Evolutionary conservation across 1,140 invertebrate genomes (phyloP), one percentile per base, ranked within the genome.

Genomic region (Bombus consobrinus): DNA sequence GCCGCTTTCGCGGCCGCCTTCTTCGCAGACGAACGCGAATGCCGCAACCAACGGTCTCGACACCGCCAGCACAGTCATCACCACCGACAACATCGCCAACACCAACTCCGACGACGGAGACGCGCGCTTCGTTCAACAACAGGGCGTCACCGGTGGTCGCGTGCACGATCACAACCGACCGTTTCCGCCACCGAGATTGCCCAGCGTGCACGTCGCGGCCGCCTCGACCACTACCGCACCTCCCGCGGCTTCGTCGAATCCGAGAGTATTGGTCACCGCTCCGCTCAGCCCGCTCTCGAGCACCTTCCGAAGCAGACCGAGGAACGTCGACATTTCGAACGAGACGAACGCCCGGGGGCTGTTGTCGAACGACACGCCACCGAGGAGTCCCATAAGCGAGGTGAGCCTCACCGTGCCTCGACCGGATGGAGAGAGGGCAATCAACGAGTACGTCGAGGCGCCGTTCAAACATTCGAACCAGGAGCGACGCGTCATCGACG

Each of bases 391-490:
- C 10, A 81, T 94, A n/a, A 92, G 92, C 32, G 94, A 94, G 92
- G 97, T 97, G 88, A 97, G 97, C 87, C 96, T 98, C 92, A 95
- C 96, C 89, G 96, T 96, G 92, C 98, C 97, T 72, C 96, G 97
- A 90, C 97, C 97, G 64, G 97, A 97, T 93, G 96, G 96, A 92
- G 97, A 98, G 94, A 96, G 98, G 88, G 96, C 96, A 91, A 96
- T 96, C 93, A 98, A 98, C 96, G 97, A 98, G 92, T 98, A 98
- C 95, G 97, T 98, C 93, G 98, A 98, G 92, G 97, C 97, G 83
- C 98, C 98, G 88, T 96, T 97, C 94, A 92, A 91, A 87, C 92
- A 79, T 47, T 83, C 66, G 62, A 84, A 72, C 1, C 91, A 91
- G 71, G 92, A 91, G 34, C 89, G 87, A 18, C 88, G 76, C 0